phyloP scores from a whole-genome alignment of 2,113 vertebrate genomes.

The Spilogale gracilis region DNA sequence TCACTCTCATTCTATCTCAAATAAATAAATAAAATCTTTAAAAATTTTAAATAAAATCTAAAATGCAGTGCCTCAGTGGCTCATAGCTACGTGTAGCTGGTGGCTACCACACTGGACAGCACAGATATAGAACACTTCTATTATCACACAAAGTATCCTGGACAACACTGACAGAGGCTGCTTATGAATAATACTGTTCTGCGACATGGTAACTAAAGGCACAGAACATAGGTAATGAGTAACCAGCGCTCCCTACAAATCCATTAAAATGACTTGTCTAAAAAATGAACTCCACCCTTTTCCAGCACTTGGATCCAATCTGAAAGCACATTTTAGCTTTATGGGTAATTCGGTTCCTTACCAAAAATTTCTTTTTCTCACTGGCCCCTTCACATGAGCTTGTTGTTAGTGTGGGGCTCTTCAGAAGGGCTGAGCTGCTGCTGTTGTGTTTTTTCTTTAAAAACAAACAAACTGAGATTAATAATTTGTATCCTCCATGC shows the following conservation, averaged over 20 bases:
- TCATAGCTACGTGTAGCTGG: background rate
- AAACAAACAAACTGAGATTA: slow-evolving; percentile 78
- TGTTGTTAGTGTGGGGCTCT: slow-evolving; percentile 86
- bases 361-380: slow-evolving; percentile 88
- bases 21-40: no score
- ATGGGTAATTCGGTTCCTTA: slow-evolving; percentile 80
- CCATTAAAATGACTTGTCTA: slow-evolving; percentile 15
- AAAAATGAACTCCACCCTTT: slow-evolving; percentile 53
- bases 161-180: slow-evolving; percentile 3
- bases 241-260: slow-evolving; percentile 17
- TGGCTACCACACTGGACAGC: background rate
- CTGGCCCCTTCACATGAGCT: slow-evolving; percentile 86
- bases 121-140: background rate
- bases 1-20: no score
- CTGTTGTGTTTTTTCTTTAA: slow-evolving; percentile 87
- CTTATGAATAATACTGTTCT: background rate
- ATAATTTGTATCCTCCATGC: slow-evolving; percentile 63
- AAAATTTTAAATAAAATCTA: slow-evolving; percentile 24
- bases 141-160: slow-evolving; percentile 19
- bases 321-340: slow-evolving; percentile 70
- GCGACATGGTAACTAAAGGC: slow-evolving; percentile 3
- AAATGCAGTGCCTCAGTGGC: slow-evolving; percentile 51
- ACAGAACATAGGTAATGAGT: background rate
- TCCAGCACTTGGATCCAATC: slow-evolving; percentile 50
- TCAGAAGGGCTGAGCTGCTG: slow-evolving; percentile 85